These are phyloP conservation scores for Semotilus atromaculatus DNA, from an alignment of 2,797 vertebrate species.

Conservation along the genomic window DNA sequence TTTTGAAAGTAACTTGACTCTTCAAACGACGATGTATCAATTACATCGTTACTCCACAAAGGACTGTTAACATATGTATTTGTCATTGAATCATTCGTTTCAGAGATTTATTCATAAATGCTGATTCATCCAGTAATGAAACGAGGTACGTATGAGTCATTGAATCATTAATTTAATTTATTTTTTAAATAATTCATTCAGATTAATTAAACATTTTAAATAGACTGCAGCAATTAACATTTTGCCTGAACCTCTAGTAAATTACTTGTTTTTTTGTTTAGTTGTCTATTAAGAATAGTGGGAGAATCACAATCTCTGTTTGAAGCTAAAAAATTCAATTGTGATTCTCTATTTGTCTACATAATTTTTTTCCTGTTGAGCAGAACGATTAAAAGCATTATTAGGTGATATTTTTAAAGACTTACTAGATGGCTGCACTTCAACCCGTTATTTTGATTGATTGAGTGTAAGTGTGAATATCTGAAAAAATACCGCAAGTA, in stretches of 20 bases:
- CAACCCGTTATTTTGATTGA: neutral
- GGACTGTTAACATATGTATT: neutral
- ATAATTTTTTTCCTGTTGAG: neutral
- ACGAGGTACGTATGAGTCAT: neutral
- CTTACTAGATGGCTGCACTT: neutral
- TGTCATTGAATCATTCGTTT: neutral
- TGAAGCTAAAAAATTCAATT: neutral
- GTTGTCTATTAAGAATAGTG: neutral
- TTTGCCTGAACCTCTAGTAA: neutral
- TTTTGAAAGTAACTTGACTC: too few species aligned
- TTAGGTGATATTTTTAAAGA: too few species aligned
- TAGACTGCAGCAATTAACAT: neutral
- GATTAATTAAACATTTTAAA: neutral
- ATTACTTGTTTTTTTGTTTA: neutral
- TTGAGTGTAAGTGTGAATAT: neutral
- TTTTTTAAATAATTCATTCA: neutral
- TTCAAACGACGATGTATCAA: too few species aligned
- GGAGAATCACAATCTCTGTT: neutral
- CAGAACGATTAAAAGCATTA: too few species aligned
- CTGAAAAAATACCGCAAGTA: neutral
- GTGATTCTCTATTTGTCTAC: neutral
- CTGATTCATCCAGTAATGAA: too few species aligned
- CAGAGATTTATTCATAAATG: too few species aligned
- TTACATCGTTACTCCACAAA: neutral
- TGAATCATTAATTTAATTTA: neutral